Evolutionary conservation across 2,888 invertebrate genomes (phyloP), one percentile per base, ranked within the genome.

Genomic region (Panzeria rudis): DNA sequence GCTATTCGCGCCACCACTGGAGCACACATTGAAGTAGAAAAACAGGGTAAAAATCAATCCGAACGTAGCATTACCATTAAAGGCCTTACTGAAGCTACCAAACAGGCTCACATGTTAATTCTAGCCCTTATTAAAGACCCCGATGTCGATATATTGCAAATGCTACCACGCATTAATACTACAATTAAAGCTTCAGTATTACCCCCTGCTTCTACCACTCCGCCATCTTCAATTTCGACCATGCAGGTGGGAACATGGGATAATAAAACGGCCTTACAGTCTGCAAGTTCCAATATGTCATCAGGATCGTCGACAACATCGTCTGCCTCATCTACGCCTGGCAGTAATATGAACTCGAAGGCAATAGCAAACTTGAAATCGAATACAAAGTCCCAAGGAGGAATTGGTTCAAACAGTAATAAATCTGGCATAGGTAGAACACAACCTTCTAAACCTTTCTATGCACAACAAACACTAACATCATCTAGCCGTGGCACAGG

Each of bases 1-100:
- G 98, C 99, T 13, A 99, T 99, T 91, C 95, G 99, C 82, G 97
- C 97, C 79, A 97, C 98, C 72, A 99, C 99, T 38, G 98, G 98
- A 83, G 99, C 99, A 6, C 98, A 98, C 92, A 99, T 99, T 91
- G 98, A 99, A 93, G 98, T 99, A 32, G 99, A 99, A 93, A 99
- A 99, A 93, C 98, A 98, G 93, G 96, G 96, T 91, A 98, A 98
- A 93, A 97, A 97, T 6, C 98, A 97, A 93, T 97, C 97, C 77
- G 98, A 98, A 92, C 94, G 99, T 88, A 97, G 97, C 90, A 98
- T 99, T 87, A 98, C 98, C 54, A 98, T 99, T 90, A 98, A 98
- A 93, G 98, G 98, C 64, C 96, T 97, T 0, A 94, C 96, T 23
- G 98, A 99, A 89, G 97, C 98, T 8, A 98, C 97, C 0, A 97